A percentile compares a stretch with the other conserved stretches of the same genome.
These are phyloP conservation scores for Perizoma flavofasciatum DNA, from an alignment of 2,888 invertebrate species.

Conservation along the genomic window DNA sequence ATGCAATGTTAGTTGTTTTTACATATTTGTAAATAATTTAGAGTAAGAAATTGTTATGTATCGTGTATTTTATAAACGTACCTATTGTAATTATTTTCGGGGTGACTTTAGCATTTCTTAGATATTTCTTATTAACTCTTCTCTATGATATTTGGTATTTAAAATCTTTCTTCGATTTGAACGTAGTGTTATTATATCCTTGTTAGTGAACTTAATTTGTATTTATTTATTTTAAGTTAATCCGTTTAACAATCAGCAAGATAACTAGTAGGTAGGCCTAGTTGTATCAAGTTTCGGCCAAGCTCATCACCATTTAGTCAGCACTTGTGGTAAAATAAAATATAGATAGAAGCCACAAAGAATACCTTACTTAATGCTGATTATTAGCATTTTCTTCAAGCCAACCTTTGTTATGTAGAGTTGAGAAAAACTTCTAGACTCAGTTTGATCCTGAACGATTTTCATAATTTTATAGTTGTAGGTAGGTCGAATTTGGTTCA, in stretches of 20 bases:
- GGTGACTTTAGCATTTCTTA: constrained; percentile 34
- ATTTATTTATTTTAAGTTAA: too few relatives aligned
- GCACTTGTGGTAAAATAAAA: neutral
- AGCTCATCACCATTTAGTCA: too few relatives aligned
- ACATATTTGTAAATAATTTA: constrained; percentile 37
- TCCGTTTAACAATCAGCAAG: too few relatives aligned
- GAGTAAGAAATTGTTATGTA: constrained; percentile 39
- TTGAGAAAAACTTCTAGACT: too few relatives aligned
- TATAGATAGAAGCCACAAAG: too few relatives aligned
- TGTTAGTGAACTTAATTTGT: constrained; percentile 33
- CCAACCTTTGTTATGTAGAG: too few relatives aligned
- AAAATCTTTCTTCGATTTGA: constrained; percentile 31
- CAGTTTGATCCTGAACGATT: too few relatives aligned
- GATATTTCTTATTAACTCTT: constrained; percentile 27
- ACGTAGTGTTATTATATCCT: constrained; percentile 32
- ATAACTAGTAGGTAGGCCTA: constrained; percentile 1
- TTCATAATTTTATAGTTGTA: too few relatives aligned
- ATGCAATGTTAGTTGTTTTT: constrained; percentile 29
- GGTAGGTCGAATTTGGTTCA: constrained; percentile 36
- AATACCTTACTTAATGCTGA: too few relatives aligned
- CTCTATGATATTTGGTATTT: constrained; percentile 32
- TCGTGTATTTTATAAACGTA: constrained; percentile 36
- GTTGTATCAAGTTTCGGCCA: too few relatives aligned
- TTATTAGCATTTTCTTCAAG: too few relatives aligned
- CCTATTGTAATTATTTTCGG: constrained; percentile 28